Conservation (phyloP, 2,797 vertebrate species). For the Pipistrellus pipistrellus region DNA sequence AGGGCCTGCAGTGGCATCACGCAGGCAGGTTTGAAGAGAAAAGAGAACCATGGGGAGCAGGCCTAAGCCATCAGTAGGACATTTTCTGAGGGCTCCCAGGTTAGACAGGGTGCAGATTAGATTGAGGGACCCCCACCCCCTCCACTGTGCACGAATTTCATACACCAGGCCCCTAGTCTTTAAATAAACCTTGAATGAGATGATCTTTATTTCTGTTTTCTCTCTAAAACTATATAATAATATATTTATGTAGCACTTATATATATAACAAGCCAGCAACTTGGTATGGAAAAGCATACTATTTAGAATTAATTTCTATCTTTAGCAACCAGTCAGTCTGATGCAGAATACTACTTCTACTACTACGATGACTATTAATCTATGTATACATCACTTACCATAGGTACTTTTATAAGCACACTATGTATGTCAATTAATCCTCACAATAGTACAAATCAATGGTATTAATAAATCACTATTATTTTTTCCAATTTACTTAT, state of each 20-base stretch:
- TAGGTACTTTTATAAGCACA: not conserved
- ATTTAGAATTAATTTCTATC: slow-evolving; percentile 44
- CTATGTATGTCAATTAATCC: not conserved
- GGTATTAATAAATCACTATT: not conserved
- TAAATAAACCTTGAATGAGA: not conserved
- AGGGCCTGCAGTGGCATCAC: too few relatives aligned
- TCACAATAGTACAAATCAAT: not conserved
- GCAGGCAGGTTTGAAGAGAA: too few relatives aligned
- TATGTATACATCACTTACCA: not conserved
- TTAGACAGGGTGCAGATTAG: too few relatives aligned
- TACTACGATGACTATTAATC: not conserved
- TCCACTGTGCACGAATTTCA: too few relatives aligned
- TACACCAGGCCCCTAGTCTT: not conserved
- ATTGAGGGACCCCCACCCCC: too few relatives aligned
- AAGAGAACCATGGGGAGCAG: too few relatives aligned
- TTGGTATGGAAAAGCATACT: not conserved
- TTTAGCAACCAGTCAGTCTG: not conserved
- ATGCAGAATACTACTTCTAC: not conserved
- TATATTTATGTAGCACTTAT: not conserved
- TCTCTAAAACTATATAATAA: slow-evolving; percentile 15
- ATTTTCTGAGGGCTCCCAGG: too few relatives aligned
- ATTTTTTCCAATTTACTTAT: not conserved
- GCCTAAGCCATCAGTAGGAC: too few relatives aligned
- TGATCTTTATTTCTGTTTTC: slow-evolving; percentile 31
- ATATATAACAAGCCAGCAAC: not conserved